Evolutionary conservation across 2,113 vertebrate genomes (phyloP).

Genomic region (Conger conger): DNA sequence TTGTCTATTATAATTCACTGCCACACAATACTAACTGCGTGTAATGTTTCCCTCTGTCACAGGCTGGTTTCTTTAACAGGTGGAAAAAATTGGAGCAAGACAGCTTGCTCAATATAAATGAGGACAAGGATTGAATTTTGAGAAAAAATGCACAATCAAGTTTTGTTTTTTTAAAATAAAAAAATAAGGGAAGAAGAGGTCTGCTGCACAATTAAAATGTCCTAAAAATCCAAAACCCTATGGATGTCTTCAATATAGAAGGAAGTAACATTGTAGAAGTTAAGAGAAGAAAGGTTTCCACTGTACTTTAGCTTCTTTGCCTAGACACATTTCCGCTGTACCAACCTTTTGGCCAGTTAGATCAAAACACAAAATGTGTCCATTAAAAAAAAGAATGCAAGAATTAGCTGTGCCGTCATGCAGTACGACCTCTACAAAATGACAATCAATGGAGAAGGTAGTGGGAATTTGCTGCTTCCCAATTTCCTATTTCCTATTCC

Average conservation of each 20-base stretch:
- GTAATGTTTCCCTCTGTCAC: slow-evolving; percentile 17
- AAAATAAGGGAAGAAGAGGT: not conserved
- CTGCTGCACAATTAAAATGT: not conserved
- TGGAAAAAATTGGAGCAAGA: slow-evolving; percentile 53
- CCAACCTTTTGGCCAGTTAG: no score
- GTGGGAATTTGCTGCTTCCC: not conserved
- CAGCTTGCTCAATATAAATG: slow-evolving; percentile 71
- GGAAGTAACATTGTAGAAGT: no score
- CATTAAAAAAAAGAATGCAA: not conserved
- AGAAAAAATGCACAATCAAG: not conserved
- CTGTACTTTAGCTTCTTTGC: no score
- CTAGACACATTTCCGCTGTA: no score
- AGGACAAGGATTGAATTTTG: slow-evolving; percentile 41
- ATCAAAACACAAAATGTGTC: not conserved
- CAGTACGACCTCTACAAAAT: no score
- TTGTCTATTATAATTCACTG: not conserved
- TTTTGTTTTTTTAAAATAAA: not conserved
- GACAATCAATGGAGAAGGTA: not conserved
- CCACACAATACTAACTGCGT: not conserved
- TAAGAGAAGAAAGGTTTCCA: no score
- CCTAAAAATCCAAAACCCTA: no score
- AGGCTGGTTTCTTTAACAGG: slow-evolving; percentile 81
- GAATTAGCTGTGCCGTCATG: no score
- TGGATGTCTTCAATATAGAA: no score
- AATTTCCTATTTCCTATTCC: not conserved